Percentiles rank a stretch among this genome's conserved stretches.
phyloP scores from a whole-genome alignment of 2,113 vertebrate species.

The Forbesichthys papilliferus region DNA sequence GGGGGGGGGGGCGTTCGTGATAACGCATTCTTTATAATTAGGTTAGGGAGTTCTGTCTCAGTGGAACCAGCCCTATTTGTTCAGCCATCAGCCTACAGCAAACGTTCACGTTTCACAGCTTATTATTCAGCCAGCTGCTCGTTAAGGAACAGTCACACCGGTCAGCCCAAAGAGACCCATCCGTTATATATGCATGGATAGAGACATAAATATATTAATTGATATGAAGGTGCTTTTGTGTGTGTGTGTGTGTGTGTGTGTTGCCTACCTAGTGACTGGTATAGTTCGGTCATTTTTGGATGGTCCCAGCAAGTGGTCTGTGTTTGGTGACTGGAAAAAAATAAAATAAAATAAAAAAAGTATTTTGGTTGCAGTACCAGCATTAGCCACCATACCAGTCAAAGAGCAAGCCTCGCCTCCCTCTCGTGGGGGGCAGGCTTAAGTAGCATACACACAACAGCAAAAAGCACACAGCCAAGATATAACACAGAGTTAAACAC shows the following conservation, averaged over 20 bases:
- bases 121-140: slow-evolving; percentile 53
- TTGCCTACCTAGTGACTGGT: slow-evolving; percentile 87
- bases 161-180: slow-evolving; percentile 12
- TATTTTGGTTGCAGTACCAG: no score
- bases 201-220: neutral
- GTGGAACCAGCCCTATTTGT: slow-evolving; percentile 48
- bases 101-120: slow-evolving; percentile 57
- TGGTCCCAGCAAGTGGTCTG: slow-evolving; percentile 97
- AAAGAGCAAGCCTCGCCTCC: no score
- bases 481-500: slow-evolving; percentile 3
- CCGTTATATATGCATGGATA: slow-evolving; percentile 21
- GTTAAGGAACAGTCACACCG: slow-evolving; percentile 41
- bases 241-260: neutral
- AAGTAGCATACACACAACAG: slow-evolving; percentile 2
- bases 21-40: slow-evolving; percentile 48
- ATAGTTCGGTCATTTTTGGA: slow-evolving; percentile 95
- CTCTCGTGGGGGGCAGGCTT: neutral
- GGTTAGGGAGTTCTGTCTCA: slow-evolving; percentile 49
- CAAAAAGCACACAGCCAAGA: neutral
- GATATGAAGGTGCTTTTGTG: neutral
- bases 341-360: neutral
- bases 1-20: neutral
- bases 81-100: slow-evolving; percentile 48
- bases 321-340: slow-evolving; percentile 84
- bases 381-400: no score